Evolutionary conservation across 1,140 invertebrate species (phyloP).

Genomic region (Drosophila seguyi): DNA sequence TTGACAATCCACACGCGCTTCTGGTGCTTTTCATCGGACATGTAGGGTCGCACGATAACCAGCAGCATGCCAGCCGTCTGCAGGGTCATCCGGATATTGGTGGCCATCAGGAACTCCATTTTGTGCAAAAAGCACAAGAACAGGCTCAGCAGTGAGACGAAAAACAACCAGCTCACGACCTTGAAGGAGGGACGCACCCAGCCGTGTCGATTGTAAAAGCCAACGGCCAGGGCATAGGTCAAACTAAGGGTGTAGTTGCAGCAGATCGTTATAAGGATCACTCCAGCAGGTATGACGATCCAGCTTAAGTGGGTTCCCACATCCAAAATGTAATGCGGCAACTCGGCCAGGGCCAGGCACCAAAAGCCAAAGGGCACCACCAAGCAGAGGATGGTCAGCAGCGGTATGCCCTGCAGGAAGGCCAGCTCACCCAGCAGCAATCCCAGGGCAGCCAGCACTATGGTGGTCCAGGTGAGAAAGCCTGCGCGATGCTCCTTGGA

Average conservation of each 20-base stretch:
- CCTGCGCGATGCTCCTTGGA: neutral
- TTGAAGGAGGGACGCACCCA: conserved; percentile 21
- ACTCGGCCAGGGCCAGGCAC: conserved; percentile 42
- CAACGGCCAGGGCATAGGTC: conserved; percentile 30
- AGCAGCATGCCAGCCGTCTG: conserved; percentile 45
- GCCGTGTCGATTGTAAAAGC: conserved; percentile 31
- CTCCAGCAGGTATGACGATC: conserved; percentile 30
- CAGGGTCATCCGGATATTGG: conserved; percentile 86
- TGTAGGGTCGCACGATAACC: conserved; percentile 53
- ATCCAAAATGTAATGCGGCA: neutral
- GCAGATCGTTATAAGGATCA: conserved; percentile 65
- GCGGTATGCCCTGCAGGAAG: conserved; percentile 49
- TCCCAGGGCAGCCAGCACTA: conserved; percentile 17
- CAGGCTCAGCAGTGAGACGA: conserved; percentile 80
- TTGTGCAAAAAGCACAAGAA: conserved; percentile 88
- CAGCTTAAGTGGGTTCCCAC: conserved; percentile 31
- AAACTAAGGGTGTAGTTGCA: conserved; percentile 40
- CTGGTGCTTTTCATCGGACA: conserved; percentile 32
- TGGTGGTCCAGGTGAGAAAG: neutral
- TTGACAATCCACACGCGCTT: conserved; percentile 49
- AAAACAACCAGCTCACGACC: conserved; percentile 45
- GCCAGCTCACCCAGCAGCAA: conserved; percentile 24
- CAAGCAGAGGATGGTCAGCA: conserved; percentile 54
- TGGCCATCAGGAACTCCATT: conserved; percentile 86
- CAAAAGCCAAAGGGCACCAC: conserved; percentile 65